Evolutionary conservation across 2,113 vertebrate species (phyloP).

Genomic region (Rhineura floridana): DNA sequence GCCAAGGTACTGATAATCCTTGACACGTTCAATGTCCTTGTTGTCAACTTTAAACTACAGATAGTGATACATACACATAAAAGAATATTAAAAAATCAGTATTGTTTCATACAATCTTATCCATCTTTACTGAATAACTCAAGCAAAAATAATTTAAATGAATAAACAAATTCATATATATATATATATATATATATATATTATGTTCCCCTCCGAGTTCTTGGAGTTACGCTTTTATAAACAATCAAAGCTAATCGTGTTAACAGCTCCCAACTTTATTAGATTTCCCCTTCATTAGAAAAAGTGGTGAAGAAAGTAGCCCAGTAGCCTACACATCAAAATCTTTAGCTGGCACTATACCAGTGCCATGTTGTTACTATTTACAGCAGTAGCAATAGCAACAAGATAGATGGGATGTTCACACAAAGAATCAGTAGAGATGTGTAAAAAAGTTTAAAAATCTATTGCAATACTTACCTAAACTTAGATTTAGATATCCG

Average conservation of each 20-base stretch:
- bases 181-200: no score
- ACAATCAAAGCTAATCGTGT: neutral
- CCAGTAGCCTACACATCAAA: neutral
- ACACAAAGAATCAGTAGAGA: neutral
- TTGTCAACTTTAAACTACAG: no score
- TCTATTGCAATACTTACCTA: constrained; percentile 88
- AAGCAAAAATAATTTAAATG: no score
- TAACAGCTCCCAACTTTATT: neutral
- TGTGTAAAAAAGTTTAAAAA: constrained; percentile 16
- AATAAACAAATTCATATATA: no score
- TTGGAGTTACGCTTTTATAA: no score
- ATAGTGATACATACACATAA: no score
- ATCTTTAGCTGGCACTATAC: neutral
- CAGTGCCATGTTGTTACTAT: neutral
- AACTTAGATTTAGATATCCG: constrained; percentile 99
- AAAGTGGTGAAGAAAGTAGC: neutral
- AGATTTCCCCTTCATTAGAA: neutral
- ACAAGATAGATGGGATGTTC: neutral
- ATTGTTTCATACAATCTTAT: no score
- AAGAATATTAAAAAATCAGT: no score
- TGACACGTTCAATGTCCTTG: no score
- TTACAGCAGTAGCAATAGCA: neutral
- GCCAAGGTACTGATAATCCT: no score
- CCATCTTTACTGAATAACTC: no score
- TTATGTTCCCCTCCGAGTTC: no score